Evolutionary conservation across 2,888 invertebrate species (phyloP).

Genomic region (Sarcophaga subvicina): DNA sequence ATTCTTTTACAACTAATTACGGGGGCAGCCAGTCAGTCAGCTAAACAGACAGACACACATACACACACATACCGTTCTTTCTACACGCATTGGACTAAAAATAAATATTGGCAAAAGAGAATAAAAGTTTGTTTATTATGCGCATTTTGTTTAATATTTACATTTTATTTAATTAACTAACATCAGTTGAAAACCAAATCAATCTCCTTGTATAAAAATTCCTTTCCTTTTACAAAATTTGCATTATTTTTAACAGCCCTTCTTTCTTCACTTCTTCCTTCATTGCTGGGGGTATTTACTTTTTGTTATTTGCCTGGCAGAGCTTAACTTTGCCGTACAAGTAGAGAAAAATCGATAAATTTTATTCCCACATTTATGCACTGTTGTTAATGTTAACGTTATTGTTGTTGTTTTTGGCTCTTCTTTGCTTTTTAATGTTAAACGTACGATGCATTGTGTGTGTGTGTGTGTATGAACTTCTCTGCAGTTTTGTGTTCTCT

Average conservation of each 20-base stretch:
- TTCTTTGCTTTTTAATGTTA: neutral
- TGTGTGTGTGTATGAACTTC: neutral
- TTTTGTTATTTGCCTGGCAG: neutral
- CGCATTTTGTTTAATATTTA: too few species aligned
- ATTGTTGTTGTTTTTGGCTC: neutral
- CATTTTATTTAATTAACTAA: too few species aligned
- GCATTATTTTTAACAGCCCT: too few species aligned
- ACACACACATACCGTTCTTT: too few species aligned
- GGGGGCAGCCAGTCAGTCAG: neutral
- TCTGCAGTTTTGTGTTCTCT: slow-evolving; percentile 19
- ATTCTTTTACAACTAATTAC: neutral
- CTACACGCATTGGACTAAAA: too few species aligned
- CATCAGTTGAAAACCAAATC: too few species aligned
- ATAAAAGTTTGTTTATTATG: too few species aligned
- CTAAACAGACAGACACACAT: too few species aligned
- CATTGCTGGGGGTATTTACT: neutral
- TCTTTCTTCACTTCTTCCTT: neutral
- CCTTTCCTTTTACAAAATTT: too few species aligned
- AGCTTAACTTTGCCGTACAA: slow-evolving; percentile 1
- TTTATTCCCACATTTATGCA: slow-evolving; percentile 4
- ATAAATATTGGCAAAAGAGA: too few species aligned
- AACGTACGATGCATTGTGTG: neutral
- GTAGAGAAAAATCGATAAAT: slow-evolving; percentile 58
- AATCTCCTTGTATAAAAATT: too few species aligned
- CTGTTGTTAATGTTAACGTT: neutral